A percentile compares a stretch with the other conserved stretches of the same genome.
These are phyloP conservation scores for Galerucella nymphaeae DNA, from an alignment of 2,888 invertebrate genomes.

Conservation along the genomic window DNA sequence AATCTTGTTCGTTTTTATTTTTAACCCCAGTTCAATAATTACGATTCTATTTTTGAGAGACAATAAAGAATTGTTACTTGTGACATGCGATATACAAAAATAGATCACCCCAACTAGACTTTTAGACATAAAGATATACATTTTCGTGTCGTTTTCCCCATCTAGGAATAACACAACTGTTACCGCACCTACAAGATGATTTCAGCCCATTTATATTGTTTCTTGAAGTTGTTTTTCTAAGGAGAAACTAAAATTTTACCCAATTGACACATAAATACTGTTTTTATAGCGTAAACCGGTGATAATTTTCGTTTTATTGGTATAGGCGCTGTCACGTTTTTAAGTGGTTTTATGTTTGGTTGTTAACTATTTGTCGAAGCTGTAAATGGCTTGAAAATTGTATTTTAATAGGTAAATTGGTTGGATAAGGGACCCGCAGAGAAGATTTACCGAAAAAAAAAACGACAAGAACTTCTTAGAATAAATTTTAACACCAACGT, in stretches of 20 bases:
- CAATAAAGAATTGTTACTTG: constrained; percentile 47
- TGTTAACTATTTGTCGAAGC: constrained; percentile 19
- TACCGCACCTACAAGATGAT: constrained; percentile 49
- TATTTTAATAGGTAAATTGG: constrained; percentile 9
- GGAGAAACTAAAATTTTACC: constrained; percentile 23
- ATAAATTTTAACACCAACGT: background rate
- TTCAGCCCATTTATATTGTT: constrained; percentile 54
- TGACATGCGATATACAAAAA: constrained; percentile 35
- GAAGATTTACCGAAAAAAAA: background rate
- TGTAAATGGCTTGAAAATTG: constrained; percentile 7
- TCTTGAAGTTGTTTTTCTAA: constrained; percentile 44
- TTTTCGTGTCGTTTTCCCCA: constrained; percentile 56
- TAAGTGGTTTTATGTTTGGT: constrained; percentile 13
- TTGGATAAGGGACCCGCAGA: background rate
- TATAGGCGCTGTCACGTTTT: constrained; percentile 14
- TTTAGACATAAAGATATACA: constrained; percentile 45
- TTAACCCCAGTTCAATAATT: background rate
- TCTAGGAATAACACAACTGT: constrained; percentile 56
- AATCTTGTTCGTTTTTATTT: background rate
- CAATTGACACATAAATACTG: constrained; percentile 22
- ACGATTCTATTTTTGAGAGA: constrained; percentile 38
- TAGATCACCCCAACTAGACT: constrained; percentile 46
- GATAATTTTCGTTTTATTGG: constrained; percentile 24
- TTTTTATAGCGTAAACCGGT: constrained; percentile 23
- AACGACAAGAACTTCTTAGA: background rate